Evolutionary conservation across 2,888 invertebrate genomes (phyloP), one percentile per base, ranked within the genome.

Genomic region (Noctua fimbriata): DNA sequence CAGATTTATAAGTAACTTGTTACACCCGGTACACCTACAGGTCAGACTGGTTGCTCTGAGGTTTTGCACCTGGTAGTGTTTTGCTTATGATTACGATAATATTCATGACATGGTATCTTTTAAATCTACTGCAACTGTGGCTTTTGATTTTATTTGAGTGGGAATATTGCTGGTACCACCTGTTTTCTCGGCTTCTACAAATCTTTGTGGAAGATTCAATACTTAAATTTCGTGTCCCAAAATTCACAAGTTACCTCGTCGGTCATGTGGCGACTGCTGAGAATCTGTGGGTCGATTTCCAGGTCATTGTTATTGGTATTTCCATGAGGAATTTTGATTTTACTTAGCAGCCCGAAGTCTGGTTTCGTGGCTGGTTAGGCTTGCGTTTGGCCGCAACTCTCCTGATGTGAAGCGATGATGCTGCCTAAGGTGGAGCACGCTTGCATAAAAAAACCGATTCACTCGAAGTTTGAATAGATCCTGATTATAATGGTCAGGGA

Each of bases 41-140:
- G 52, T 55, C 41, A 41, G 16, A 82, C 82, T 63, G 71, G 84
- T 84, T 72, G n/a, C 4, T 49, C 44, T 69, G 28, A 79, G 74
- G 49, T 74, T 63, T 63, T 67, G 16, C 70, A 83, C 83, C 73
- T 73, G 66, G 28, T 32, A 66, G 49, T 69, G 10, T 55, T 55
- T 58, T n/a, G 16, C n/a, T 60, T 47, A 65, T 14, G 47, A 16
- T 55, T 65, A 52, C 32, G 18, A 69, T 69, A 24, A 44, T 69
- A 55, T 69, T 60, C 0, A 60, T 60, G n/a, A 14, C 41, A 44
- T 52, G 32, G 7, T 78, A 70, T 52, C 18, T 44, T 69, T 52
- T 70, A 9, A 2, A 78, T 69, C 58, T 1, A 41, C 12, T 69
- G 41, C 28, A 58, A 24, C 18, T 18, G 28, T 18, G 21, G 16